These are phyloP conservation scores for Drosophila truncata DNA, from an alignment of 1,140 invertebrate genomes.

Conservation along the genomic window DNA sequence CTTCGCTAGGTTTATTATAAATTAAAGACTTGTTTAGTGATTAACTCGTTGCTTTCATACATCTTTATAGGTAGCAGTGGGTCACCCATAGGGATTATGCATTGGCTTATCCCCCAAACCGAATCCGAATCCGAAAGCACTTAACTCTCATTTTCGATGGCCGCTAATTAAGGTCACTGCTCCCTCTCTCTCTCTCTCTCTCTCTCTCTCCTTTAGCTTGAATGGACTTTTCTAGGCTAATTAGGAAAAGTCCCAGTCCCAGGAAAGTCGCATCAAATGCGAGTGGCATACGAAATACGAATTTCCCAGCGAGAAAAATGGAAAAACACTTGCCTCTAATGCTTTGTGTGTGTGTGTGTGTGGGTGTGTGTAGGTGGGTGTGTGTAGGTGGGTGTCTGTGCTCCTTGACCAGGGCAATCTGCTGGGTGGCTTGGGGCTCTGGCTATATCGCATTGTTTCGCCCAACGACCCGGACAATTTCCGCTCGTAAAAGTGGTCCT, in stretches of 20 bases:
- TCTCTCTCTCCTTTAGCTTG: not conserved
- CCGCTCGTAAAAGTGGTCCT: constrained; percentile 50
- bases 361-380: no score
- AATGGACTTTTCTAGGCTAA: constrained; percentile 34
- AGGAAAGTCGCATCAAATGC: constrained; percentile 27
- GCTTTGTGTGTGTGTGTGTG: not conserved
- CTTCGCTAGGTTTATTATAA: not conserved
- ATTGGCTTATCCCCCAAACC: constrained; percentile 7
- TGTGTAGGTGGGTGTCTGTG: not conserved
- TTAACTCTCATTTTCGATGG: constrained; percentile 48
- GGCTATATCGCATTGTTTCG: constrained; percentile 14
- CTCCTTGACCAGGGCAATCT: constrained; percentile 11
- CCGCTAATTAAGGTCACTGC: constrained; percentile 36
- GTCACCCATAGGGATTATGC: constrained; percentile 1
- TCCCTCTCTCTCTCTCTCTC: not conserved
- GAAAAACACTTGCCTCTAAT: constrained; percentile 35
- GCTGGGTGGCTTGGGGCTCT: not conserved
- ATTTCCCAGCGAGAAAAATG: constrained; percentile 12
- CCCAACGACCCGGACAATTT: constrained; percentile 40
- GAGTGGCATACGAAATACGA: constrained; percentile 28
- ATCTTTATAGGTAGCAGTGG: not conserved
- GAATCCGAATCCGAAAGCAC: constrained; percentile 13
- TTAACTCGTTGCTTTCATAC: not conserved
- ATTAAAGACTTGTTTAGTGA: not conserved
- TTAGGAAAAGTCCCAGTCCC: constrained; percentile 16